Conservation (phyloP, 2,797 vertebrate genomes). For the Coendou prehensilis region DNA sequence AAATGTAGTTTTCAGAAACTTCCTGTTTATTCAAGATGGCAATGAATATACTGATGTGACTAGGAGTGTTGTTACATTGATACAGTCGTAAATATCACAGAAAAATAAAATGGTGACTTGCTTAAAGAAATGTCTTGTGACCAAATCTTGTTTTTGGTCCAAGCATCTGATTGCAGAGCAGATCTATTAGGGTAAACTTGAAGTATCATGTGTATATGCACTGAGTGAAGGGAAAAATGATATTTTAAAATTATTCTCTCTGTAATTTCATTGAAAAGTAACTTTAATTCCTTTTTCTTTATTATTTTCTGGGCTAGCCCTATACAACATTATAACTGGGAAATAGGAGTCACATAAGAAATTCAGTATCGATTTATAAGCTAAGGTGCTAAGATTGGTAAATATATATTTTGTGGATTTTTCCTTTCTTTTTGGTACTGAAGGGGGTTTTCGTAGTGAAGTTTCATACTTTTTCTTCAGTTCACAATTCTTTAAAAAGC, state of each 20-base stretch:
- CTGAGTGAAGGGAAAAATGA: neutral
- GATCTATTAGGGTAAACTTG: neutral
- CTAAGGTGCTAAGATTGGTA: neutral
- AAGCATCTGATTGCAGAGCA: neutral
- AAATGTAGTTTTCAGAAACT: neutral
- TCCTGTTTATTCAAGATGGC: neutral
- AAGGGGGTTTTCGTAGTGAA: neutral
- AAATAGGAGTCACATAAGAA: neutral
- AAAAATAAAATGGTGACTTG: constrained; percentile 21
- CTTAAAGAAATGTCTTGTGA: neutral
- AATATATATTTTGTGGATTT: constrained; percentile 5
- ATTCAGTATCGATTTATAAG: neutral
- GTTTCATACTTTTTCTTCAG: neutral
- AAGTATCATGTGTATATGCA: neutral
- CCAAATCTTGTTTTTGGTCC: constrained; percentile 1
- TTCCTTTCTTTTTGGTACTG: neutral
- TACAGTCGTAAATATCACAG: neutral
- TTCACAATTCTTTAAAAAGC: neutral
- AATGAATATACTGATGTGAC: neutral
- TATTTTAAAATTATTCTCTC: neutral
- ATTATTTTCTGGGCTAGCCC: neutral
- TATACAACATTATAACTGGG: neutral
- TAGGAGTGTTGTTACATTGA: neutral
- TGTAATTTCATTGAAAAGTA: neutral
- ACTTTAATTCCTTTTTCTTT: neutral